phyloP scores from a whole-genome alignment of 2,888 invertebrate species.

The Phaonia tiefii region DNA sequence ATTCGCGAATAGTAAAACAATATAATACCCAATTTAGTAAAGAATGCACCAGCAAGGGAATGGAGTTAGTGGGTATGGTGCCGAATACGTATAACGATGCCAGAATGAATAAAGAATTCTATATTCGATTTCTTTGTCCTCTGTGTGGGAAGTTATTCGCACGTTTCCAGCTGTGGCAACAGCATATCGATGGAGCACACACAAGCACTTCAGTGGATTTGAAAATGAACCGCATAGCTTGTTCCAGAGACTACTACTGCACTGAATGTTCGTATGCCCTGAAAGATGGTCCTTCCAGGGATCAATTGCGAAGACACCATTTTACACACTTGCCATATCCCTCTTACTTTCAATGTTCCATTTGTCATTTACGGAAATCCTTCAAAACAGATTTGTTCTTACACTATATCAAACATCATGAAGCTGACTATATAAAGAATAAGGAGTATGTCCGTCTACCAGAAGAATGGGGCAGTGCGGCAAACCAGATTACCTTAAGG shows the following conservation, averaged over 20 bases:
- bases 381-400: constrained; percentile 65
- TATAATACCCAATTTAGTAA: constrained; percentile 64
- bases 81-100: constrained; percentile 30
- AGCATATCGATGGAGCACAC: constrained; percentile 73
- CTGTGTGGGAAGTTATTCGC: constrained; percentile 74
- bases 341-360: constrained; percentile 68
- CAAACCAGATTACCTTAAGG: background rate
- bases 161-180: constrained; percentile 74
- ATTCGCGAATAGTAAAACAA: constrained; percentile 57
- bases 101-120: constrained; percentile 63
- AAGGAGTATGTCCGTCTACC: constrained; percentile 59
- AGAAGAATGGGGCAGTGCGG: constrained; percentile 64
- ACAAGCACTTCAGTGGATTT: constrained; percentile 73
- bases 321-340: constrained; percentile 75
- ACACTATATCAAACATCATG: constrained; percentile 61
- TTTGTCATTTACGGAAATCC: constrained; percentile 53
- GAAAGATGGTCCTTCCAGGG: constrained; percentile 74
- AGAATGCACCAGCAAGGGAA: constrained; percentile 68
- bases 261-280: constrained; percentile 74
- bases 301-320: constrained; percentile 73
- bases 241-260: constrained; percentile 74
- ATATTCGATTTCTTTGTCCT: constrained; percentile 71
- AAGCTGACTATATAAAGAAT: constrained; percentile 49
- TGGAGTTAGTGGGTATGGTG: too few relatives aligned
- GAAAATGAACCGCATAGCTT: constrained; percentile 74